Conservation (phyloP, 2,797 vertebrate species). For the Hoplostethus atlanticus region DNA sequence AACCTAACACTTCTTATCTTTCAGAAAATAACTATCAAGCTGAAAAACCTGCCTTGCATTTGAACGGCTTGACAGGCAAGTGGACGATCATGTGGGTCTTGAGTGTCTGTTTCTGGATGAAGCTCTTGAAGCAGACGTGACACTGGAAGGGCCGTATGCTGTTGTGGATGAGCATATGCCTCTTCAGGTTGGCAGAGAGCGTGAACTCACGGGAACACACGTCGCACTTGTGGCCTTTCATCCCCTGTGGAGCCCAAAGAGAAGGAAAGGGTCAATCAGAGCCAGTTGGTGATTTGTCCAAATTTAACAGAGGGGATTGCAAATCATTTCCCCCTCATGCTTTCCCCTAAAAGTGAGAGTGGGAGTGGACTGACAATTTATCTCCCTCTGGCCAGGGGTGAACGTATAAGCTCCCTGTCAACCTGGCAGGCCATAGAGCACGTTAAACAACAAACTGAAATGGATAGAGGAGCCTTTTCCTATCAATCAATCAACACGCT, state of each 20-base stretch:
- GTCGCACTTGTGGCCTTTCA: slow-evolving; percentile 98
- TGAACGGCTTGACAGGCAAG: slow-evolving; percentile 96
- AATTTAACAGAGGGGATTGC: background rate
- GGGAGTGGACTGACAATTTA: too few relatives aligned
- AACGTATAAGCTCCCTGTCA: background rate
- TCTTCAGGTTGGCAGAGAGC: slow-evolving; percentile 97
- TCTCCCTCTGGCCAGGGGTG: background rate
- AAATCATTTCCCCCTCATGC: background rate
- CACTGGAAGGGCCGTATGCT: slow-evolving; percentile 97
- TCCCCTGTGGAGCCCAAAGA: slow-evolving; percentile 83
- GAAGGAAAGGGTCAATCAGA: slow-evolving; percentile 12
- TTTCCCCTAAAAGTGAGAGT: background rate
- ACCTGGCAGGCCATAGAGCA: background rate
- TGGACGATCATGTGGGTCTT: slow-evolving; percentile 99
- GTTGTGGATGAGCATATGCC: slow-evolving; percentile 98
- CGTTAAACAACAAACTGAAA: too few relatives aligned
- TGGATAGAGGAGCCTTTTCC: too few relatives aligned
- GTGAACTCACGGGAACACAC: slow-evolving; percentile 98
- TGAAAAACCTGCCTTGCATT: slow-evolving; percentile 90
- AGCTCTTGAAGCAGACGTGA: slow-evolving; percentile 99
- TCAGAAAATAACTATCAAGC: background rate
- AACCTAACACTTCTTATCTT: background rate
- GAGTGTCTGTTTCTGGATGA: slow-evolving; percentile 98
- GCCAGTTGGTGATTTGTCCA: background rate
- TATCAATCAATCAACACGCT: too few relatives aligned